Conservation (phyloP, 1,140 invertebrate genomes). For the Riptortus pedestris region DNA sequence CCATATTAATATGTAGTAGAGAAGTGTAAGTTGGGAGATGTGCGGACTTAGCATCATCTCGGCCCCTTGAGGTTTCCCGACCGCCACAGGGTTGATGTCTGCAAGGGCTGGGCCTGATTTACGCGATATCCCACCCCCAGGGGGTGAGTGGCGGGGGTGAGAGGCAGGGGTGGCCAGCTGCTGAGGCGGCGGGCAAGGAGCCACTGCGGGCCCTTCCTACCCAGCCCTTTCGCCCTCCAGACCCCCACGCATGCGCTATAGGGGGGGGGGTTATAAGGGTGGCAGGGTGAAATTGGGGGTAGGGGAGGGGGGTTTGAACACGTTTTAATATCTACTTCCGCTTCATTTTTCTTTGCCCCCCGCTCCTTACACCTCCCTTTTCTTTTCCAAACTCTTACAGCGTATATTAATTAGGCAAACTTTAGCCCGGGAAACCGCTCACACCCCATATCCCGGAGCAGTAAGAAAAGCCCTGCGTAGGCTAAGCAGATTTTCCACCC, state of each 20-base stretch:
- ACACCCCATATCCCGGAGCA: not conserved
- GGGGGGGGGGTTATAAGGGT: no score
- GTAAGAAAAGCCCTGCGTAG: no score
- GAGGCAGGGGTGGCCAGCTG: not conserved
- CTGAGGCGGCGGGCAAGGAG: not conserved
- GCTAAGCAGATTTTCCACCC: no score
- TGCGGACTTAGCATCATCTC: no score
- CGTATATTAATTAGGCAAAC: not conserved
- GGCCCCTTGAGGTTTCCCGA: no score
- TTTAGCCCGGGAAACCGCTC: not conserved
- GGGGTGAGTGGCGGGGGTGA: no score
- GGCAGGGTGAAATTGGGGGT: no score
- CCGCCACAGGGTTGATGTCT: no score
- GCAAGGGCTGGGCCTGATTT: no score
- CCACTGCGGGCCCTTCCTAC: not conserved
- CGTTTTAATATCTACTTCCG: conserved; percentile 7
- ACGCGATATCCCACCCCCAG: no score
- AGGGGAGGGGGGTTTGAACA: conserved; percentile 2
- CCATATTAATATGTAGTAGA: no score
- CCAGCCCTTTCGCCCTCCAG: not conserved
- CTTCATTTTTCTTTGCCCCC: not conserved
- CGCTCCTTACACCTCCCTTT: not conserved
- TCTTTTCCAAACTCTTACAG: not conserved
- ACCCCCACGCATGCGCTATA: not conserved
- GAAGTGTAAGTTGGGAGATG: no score